Base-by-base conservation (phyloP, 1,140 invertebrate species). In the Drosophila tristis region DNA sequence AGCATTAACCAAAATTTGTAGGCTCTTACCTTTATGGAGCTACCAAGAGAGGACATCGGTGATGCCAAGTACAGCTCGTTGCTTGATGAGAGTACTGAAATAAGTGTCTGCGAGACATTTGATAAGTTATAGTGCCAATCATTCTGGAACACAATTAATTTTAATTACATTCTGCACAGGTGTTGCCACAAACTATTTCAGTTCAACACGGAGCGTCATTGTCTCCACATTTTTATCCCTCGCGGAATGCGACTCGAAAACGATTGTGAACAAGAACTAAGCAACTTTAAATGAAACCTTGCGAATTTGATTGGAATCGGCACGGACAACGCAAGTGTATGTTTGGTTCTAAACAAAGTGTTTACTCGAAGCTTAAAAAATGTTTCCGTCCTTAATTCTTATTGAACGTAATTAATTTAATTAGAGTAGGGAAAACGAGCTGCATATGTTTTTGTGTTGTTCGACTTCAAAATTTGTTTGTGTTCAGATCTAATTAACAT, bases 131-230 rank as follows among this genome's bases (percentile, higher is more conserved):
- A 54, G 23, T 42, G 35, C 35, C 43, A 25, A 42, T 43, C 7
- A 25, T 47, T 11, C 25, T 58, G 16, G 6, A 58, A 35, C n/a
- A 47, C 55, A 44, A 47, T 47, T 8, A 58, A 31, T 15, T 35
- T 58, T 4, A 58, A 31, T 26, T 47, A 47, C 44, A 45, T 58
- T 58, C 15, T 59, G 20, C 39, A 31, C 15, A 39, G 56, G 56
- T 39, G 56, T 59, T 48, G 56, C 44, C 56, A 39, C 49, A 47
- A 59, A 59, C 56, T 59, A 59, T 48, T 59, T 59, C n/a, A 59
- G 44, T 23, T 47, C 44, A 11, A 8, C 26, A 48, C 29, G 44
- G 16, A 58, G 56, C 42, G 44, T 31, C 56, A 58, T 48, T 26
- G 42, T 48, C 31, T 56, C 39, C 26, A 35, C 56, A 45, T 62